Conservation (phyloP, 2,797 vertebrate genomes). For the Argyrosomus regius region DNA sequence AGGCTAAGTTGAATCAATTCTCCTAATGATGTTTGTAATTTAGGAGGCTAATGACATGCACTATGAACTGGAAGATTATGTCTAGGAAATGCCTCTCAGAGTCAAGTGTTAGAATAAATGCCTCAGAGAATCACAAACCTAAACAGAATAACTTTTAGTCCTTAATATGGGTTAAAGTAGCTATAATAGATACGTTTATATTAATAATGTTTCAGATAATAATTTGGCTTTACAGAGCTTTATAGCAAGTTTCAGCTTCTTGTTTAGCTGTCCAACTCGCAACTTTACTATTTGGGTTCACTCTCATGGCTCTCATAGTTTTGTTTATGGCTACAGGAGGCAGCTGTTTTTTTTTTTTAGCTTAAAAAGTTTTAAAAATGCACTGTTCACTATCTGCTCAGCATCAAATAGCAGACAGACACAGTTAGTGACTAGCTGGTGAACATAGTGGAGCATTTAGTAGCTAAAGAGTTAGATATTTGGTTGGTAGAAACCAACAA, state of each 20-base stretch:
- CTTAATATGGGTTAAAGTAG: too few species aligned
- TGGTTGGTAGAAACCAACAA: neutral
- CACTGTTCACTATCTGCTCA: neutral
- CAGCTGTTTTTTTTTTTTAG: neutral
- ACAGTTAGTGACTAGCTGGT: neutral
- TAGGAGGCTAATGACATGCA: conserved; percentile 84
- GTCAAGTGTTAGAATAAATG: conserved; percentile 65
- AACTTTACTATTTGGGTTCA: neutral
- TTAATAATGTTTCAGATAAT: too few species aligned
- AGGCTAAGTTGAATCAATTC: conserved; percentile 83
- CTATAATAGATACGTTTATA: too few species aligned
- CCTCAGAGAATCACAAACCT: conserved; percentile 26
- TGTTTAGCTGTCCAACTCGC: fast-evolving
- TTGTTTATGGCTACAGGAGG: neutral
- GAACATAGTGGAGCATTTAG: neutral
- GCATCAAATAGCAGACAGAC: neutral
- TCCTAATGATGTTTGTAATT: conserved; percentile 86
- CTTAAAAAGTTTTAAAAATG: neutral
- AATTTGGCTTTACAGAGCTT: neutral
- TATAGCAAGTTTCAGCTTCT: neutral
- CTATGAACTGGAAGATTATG: conserved; percentile 81
- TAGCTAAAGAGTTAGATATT: neutral
- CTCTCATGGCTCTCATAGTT: neutral
- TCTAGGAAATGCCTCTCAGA: conserved; percentile 71
- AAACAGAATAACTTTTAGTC: neutral